Evolutionary conservation across 1,140 invertebrate genomes (phyloP).

Genomic region (Sinonovacula constricta): DNA sequence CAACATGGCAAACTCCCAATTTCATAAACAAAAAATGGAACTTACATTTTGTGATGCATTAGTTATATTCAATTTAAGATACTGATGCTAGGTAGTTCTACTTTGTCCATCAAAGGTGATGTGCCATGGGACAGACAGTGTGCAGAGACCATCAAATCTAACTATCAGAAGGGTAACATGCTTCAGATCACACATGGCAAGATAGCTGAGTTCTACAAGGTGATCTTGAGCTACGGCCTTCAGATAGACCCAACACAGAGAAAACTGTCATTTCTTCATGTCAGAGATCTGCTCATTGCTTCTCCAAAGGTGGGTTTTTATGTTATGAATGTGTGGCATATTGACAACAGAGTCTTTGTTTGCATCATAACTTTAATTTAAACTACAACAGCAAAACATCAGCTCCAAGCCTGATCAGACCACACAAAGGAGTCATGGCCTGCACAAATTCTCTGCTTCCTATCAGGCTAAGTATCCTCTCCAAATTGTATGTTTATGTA

Average conservation of each 20-base stretch:
- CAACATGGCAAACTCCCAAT: no score
- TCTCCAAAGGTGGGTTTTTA: conserved; percentile 31
- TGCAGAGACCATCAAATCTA: conserved; percentile 23
- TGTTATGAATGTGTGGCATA: no score
- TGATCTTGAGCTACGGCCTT: conserved; percentile 33
- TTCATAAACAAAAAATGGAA: no score
- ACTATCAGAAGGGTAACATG: conserved; percentile 17
- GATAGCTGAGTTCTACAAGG: conserved; percentile 24
- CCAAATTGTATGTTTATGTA: no score
- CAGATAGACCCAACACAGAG: conserved; percentile 26
- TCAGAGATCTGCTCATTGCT: conserved; percentile 16
- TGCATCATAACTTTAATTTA: no score
- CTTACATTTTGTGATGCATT: no score
- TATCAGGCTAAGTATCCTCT: no score
- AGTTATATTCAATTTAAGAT: background rate
- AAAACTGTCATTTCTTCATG: conserved; percentile 40
- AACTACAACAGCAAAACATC: no score
- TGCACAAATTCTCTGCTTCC: no score
- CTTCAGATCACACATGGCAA: conserved; percentile 19
- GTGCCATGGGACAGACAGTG: conserved; percentile 30
- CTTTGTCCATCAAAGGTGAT: conserved; percentile 27
- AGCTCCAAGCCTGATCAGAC: no score
- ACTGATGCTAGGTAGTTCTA: background rate
- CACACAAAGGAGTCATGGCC: no score
- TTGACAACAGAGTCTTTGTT: no score